Percentiles rank a stretch among this genome's conserved stretches.
These are phyloP conservation scores for Cheilosia impressa DNA, from an alignment of 2,888 invertebrate species.

Conservation along the genomic window DNA sequence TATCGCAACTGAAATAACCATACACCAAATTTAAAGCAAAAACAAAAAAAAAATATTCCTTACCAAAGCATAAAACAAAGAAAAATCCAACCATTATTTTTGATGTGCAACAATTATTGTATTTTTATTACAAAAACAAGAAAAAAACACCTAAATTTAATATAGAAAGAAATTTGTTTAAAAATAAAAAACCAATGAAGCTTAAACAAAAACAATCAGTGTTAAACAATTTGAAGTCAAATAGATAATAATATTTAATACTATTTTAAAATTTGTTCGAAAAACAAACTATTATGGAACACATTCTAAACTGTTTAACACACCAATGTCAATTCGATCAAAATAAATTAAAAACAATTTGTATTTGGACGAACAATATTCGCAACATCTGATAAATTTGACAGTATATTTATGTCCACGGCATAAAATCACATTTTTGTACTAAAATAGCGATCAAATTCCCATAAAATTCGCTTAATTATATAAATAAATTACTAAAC, in stretches of 20 bases:
- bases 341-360: constrained; percentile 16
- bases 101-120: constrained; percentile 80
- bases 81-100: constrained; percentile 46
- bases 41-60: constrained; percentile 25
- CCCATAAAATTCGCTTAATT: constrained; percentile 50
- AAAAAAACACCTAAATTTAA: constrained; percentile 32
- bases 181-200: constrained; percentile 68
- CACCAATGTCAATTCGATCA: constrained; percentile 42
- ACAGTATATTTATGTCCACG: constrained; percentile 9
- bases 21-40: constrained; percentile 4
- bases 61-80: constrained; percentile 27
- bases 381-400: constrained; percentile 15
- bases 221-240: constrained; percentile 66
- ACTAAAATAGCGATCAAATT: constrained; percentile 50
- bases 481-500: constrained; percentile 8
- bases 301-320: constrained; percentile 34
- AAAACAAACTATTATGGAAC: constrained; percentile 11
- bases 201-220: constrained; percentile 73
- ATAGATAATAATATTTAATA: constrained; percentile 65
- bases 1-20: constrained; percentile 58
- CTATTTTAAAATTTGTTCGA: constrained; percentile 18
- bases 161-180: constrained; percentile 31
- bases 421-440: constrained; percentile 53
- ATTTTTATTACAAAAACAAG: constrained; percentile 71
- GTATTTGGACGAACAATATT: constrained; percentile 16